phyloP scores from a whole-genome alignment of 2,888 invertebrate species.

The Pyrrhosoma nymphula region DNA sequence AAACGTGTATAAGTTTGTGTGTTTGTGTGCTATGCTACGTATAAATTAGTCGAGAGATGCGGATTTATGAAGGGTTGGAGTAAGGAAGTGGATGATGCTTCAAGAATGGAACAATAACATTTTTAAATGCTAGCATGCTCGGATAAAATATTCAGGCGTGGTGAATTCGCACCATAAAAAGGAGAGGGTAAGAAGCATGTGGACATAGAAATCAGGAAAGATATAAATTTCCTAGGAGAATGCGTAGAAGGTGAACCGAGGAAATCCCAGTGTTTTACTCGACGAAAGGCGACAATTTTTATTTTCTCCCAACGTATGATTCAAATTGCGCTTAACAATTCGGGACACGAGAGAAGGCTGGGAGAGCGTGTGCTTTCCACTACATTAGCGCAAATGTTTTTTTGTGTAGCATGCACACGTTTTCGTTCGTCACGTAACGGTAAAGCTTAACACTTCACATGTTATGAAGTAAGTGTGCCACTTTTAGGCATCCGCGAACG shows the following conservation, averaged over 20 bases:
- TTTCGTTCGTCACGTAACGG: not conserved
- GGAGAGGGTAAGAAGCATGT: not conserved
- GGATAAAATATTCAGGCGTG: conserved; percentile 10
- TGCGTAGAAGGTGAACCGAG: not conserved
- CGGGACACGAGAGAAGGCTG: not conserved
- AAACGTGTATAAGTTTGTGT: not conserved
- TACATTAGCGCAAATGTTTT: not conserved
- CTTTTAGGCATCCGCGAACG: not conserved
- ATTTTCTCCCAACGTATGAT: not conserved
- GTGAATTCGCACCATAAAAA: not conserved
- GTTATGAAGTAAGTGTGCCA: not conserved
- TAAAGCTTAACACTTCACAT: not conserved
- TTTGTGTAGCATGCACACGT: not conserved
- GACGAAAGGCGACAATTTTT: too few relatives aligned
- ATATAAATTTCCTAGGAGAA: not conserved
- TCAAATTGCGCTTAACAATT: not conserved
- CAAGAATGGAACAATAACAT: conserved; percentile 49
- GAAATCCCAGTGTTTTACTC: not conserved
- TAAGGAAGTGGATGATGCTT: not conserved
- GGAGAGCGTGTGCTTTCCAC: not conserved
- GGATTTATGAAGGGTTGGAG: not conserved
- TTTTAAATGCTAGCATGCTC: conserved; percentile 45
- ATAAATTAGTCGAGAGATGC: not conserved
- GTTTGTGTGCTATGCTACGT: not conserved
- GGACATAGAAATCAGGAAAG: not conserved